Evolutionary conservation across 2,797 vertebrate species (phyloP), one percentile per base, ranked within the genome.

Genomic region (Chaetophractus vellerosus): DNA sequence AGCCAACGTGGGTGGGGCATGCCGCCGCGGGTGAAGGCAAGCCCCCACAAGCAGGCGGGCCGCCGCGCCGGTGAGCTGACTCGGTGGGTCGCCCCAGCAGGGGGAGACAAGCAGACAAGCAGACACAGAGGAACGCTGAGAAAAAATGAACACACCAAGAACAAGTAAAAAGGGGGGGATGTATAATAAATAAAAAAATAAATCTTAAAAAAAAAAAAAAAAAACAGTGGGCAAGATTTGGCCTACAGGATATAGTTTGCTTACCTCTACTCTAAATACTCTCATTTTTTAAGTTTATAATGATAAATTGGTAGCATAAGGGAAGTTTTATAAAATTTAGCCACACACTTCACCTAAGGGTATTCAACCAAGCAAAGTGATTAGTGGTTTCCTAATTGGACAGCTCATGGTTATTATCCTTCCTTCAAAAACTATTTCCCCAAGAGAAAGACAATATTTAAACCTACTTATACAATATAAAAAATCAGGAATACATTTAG

Each of bases 371-470:
- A 80, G 50, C 16, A 79, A 69, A 74, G n/a, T 94, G 33, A 8
- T 75, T 52, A 94, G n/a, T 94, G 55, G 36, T 45, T 93, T 91
- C 61, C 36, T 63, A 33, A 33, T 90, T 91, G 92, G 38, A 14
- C 12, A 78, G 68, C 26, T 82, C 6, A 3, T 8, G 74, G n/a
- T 79, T 85, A 92, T 82, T 78, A 91, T 26, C 36, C n/a, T 78
- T 24, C 12, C 59, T 89, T 93, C 71, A 96, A 86, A 91, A 94
- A 57, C 55, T 36, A 64, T 81, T 82, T 88, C 88, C 78, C 52
- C 19, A 85, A 68, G 48, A 61, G 19, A 82, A 0, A 89, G 31
- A 85, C 24, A 68, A 72, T 88, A 81, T 79, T 61, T 93, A 90
- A 86, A 9, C 9, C 55, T 71, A 82, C 24, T 85, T 89, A 87